Base-by-base conservation (phyloP, 1,140 invertebrate genomes). In the Zaprionus ornatus region DNA sequence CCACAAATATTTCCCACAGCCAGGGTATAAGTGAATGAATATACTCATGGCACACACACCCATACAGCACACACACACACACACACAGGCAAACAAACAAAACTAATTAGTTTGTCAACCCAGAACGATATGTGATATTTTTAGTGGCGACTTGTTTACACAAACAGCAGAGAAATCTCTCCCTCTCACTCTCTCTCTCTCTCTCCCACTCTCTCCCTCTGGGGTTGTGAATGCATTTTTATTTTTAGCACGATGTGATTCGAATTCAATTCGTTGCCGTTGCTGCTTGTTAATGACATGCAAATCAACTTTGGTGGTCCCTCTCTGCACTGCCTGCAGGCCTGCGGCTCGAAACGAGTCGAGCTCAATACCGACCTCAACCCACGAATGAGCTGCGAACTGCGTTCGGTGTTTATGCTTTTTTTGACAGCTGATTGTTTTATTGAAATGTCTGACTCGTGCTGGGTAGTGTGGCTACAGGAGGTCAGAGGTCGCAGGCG, bases 291-390 rank as follows among this genome's bases (percentile, higher is more conserved):
- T 87, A 87, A 83, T 87, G 83, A 83, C 84, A 87, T 88, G 83
- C 80, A 87, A 83, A 88, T 87, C 83, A 88, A 87, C 66, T 80
- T 77, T 71, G 84, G 84, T 88, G 84, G 84, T 83, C 68, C 40
- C 25, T 40, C 68, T 27, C 9, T 29, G 27, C 27, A 29, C 9
- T 29, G 27, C 27, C 9, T 29, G 27, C 27, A 29, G 27, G 45
- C 70, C 78, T 42, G 52, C 19, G 65, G 65, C 77, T 73, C 63
- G 25, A 52, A 40, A 52, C 54, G 57, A 48, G 25, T 37, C 48
- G 21, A 62, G 63, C 59, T 29, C 63, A 29, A 56, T 48, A 42
- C 48, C 32, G 35, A 25, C 23, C 52, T 35, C n/a, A 19, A 32
- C 35, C 12, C 29, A 9, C 29, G 29, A 10, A 32, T 9, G 29